Evolutionary conservation across 2,797 vertebrate genomes (phyloP).

Genomic region (Gymnopithys bicolor): DNA sequence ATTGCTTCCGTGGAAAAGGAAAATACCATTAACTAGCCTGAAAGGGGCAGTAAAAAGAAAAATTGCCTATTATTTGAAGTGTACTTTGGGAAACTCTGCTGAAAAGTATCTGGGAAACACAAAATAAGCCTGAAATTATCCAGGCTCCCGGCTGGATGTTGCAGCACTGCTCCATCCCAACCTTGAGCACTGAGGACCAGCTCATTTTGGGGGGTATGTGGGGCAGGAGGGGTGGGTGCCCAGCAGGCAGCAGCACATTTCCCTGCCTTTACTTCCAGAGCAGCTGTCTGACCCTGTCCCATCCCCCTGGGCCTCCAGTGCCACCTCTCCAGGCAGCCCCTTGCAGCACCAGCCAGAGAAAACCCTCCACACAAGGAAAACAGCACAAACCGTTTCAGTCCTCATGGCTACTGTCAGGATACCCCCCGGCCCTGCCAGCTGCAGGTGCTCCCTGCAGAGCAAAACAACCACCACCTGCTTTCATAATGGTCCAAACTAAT

Average conservation of each 20-base stretch:
- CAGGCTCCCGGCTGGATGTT: background rate
- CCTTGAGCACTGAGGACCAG: background rate
- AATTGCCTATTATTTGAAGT: background rate
- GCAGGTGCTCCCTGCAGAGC: rapidly evolving
- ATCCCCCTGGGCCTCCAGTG: rapidly evolving
- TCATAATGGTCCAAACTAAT: background rate
- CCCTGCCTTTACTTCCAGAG: background rate
- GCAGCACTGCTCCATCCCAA: background rate
- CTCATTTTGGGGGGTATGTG: background rate
- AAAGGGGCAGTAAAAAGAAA: background rate
- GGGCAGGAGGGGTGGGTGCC: background rate
- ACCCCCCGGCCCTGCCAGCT: rapidly evolving
- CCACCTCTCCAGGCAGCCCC: background rate
- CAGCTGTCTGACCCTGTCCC: background rate
- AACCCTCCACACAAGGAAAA: rapidly evolving
- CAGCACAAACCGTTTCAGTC: background rate
- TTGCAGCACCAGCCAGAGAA: background rate
- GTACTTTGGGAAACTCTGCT: background rate
- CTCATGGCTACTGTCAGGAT: background rate
- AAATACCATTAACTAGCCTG: background rate
- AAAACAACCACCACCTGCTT: background rate
- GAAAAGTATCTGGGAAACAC: background rate
- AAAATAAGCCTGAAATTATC: background rate
- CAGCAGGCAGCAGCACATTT: background rate
- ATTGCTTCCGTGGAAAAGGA: background rate